Base-by-base conservation (phyloP, 2,113 vertebrate genomes). In the Oncorhynchus nerka region DNA sequence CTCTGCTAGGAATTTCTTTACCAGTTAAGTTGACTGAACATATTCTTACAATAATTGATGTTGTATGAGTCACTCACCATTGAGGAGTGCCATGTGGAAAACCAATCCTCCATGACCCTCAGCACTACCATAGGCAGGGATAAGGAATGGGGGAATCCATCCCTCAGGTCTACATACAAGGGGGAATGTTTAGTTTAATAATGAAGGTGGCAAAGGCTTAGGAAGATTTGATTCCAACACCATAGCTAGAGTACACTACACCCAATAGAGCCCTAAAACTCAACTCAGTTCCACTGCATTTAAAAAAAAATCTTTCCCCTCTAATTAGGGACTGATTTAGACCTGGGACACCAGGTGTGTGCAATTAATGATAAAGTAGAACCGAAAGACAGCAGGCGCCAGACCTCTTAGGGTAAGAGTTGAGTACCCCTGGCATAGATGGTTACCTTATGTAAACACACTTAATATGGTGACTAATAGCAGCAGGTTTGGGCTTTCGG, bases 11-110 rank as follows among this genome's bases (percentile, higher is more conserved):
- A n/a, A 34, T 20, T 11, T 11, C 8, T 11, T 45, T 45, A 45
- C 9, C 39, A 45, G 8, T 2, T 45, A 45, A 45, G 39, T 45
- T 45, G 39, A 9, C 8, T 45, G 8, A 45, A 45, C 39, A 45
- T 39, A 39, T 39, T 11, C 39, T 45, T 11, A 45, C 39, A 45
- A 11, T 45, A 2, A 45, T 39, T 39, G 7, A 9, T 45, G 8
- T 45, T 45, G 39, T 45, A 45, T 3, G 9, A 2, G 4, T 4
- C 8, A 75, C 78, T 85, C 73, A 94, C 94, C 83, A 70, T 91
- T 90, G 16, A 94, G 87, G 6, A 94, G 83, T 0, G 76, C 86
- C 91, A 94, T 90, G 68, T 90, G 84, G 78, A 94, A 93, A 5
- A 84, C 64, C 39, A 95, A 78, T 2, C 70, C 74, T 4, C 94